Percentiles rank a stretch among this genome's conserved stretches.
Conservation (phyloP, 1,140 invertebrate genomes). For the Drosophila varians region DNA sequence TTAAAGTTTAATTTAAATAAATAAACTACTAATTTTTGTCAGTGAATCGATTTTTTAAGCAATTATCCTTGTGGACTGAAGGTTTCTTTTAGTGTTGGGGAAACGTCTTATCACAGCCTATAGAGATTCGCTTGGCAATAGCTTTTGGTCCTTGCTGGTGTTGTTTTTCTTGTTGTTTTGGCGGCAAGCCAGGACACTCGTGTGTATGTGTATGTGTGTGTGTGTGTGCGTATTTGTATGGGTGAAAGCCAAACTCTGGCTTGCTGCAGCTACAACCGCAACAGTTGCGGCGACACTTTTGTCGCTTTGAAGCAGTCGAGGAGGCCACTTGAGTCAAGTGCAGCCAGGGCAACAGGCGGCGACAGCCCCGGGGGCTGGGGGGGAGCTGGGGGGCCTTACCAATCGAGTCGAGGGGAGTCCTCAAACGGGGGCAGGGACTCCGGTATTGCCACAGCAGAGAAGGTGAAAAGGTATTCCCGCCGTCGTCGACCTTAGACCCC, state of each 20-base stretch:
- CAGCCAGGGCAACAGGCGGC: conserved; percentile 42
- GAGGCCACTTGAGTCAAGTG: conserved; percentile 75
- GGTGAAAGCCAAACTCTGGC: conserved; percentile 25
- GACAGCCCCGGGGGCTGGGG: neutral
- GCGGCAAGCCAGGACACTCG: conserved; percentile 9
- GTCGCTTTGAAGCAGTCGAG: conserved; percentile 69
- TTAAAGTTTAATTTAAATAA: too few species aligned
- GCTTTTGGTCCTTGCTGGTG: conserved; percentile 11
- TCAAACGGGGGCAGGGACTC: neutral
- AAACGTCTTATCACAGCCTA: conserved; percentile 27
- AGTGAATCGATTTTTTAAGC: too few species aligned
- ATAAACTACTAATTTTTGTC: too few species aligned
- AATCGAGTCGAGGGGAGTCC: neutral
- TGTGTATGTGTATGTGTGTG: neutral
- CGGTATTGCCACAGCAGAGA: conserved; percentile 6
- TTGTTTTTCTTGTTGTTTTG: conserved; percentile 2
- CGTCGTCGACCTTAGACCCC: conserved; percentile 28
- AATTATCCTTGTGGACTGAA: too few species aligned
- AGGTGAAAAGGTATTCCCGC: conserved; percentile 36
- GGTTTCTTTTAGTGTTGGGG: conserved; percentile 36
- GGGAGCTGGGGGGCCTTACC: neutral
- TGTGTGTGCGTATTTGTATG: conserved; percentile 2
- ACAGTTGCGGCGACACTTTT: conserved; percentile 75
- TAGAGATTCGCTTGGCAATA: conserved; percentile 22
- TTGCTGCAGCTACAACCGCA: conserved; percentile 63